These are phyloP conservation scores for Cybosia mesomella DNA, from an alignment of 2,888 invertebrate genomes.

Conservation along the genomic window DNA sequence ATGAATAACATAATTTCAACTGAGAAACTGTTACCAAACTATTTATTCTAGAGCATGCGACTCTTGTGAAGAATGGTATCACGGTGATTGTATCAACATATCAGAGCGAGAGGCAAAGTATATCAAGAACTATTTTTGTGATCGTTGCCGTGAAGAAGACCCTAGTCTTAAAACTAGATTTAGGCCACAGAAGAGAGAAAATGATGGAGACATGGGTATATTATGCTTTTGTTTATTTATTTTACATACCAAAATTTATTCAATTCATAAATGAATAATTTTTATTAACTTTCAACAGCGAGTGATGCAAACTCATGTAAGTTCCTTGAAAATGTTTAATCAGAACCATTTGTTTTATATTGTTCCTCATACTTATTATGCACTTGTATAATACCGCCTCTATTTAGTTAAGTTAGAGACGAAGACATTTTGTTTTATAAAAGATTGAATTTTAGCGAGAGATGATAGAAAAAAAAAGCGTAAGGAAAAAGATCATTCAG, in stretches of 20 bases:
- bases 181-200: constrained; percentile 82
- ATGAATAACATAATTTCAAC: neutral
- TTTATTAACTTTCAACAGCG: constrained; percentile 20
- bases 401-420: neutral
- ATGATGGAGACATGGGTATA: constrained; percentile 76
- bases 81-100: constrained; percentile 98
- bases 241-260: neutral
- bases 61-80: constrained; percentile 99
- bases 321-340: constrained; percentile 9
- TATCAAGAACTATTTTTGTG: constrained; percentile 97
- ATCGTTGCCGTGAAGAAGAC: constrained; percentile 94
- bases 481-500: constrained; percentile 82
- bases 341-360: neutral
- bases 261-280: constrained; percentile 2
- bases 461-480: constrained; percentile 83
- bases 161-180: constrained; percentile 90
- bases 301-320: constrained; percentile 25
- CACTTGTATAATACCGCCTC: neutral
- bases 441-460: constrained; percentile 53
- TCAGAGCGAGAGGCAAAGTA: constrained; percentile 97
- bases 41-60: constrained; percentile 93
- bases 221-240: neutral
- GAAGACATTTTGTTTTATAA: neutral
- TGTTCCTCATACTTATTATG: neutral
- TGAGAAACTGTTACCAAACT: neutral